Evolutionary conservation across 2,888 invertebrate species (phyloP).

Genomic region (Galeruca laticollis): DNA sequence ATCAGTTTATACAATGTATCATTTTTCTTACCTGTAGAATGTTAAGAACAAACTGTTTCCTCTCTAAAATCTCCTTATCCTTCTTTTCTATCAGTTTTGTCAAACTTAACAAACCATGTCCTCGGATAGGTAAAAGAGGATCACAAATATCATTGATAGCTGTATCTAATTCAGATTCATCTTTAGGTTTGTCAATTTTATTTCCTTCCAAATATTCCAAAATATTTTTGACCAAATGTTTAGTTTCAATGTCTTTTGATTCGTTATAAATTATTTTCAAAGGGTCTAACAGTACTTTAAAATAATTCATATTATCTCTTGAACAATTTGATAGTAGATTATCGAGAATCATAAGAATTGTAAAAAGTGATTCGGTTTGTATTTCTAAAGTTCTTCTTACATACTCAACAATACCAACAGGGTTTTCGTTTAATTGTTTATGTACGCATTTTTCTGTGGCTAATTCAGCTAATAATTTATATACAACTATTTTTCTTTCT

Average conservation of each 20-base stretch:
- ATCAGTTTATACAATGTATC: neutral
- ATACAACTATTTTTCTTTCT: slow-evolving; percentile 66
- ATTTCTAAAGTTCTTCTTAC: slow-evolving; percentile 58
- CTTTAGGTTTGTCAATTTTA: slow-evolving; percentile 21
- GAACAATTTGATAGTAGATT: slow-evolving; percentile 61
- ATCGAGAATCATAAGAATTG: slow-evolving; percentile 59
- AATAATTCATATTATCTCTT: slow-evolving; percentile 56
- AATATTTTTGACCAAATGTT: slow-evolving; percentile 53
- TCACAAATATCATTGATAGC: slow-evolving; percentile 79
- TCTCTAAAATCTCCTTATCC: slow-evolving; percentile 74
- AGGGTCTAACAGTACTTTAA: slow-evolving; percentile 58
- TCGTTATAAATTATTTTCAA: slow-evolving; percentile 53
- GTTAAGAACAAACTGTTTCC: slow-evolving; percentile 76
- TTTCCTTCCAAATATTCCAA: slow-evolving; percentile 42
- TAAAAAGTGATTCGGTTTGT: slow-evolving; percentile 59
- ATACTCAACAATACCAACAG: slow-evolving; percentile 67
- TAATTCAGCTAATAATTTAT: slow-evolving; percentile 70
- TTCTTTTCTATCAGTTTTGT: slow-evolving; percentile 77
- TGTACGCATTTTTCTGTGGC: slow-evolving; percentile 67
- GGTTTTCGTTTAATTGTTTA: slow-evolving; percentile 66
- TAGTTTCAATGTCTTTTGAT: slow-evolving; percentile 56
- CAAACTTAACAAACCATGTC: slow-evolving; percentile 82
- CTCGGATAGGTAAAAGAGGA: slow-evolving; percentile 81
- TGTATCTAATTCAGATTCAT: slow-evolving; percentile 69
- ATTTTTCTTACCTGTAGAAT: slow-evolving; percentile 75